These are phyloP conservation scores for Pachydiplax longipennis DNA, from an alignment of 2,888 invertebrate genomes.

Conservation along the genomic window DNA sequence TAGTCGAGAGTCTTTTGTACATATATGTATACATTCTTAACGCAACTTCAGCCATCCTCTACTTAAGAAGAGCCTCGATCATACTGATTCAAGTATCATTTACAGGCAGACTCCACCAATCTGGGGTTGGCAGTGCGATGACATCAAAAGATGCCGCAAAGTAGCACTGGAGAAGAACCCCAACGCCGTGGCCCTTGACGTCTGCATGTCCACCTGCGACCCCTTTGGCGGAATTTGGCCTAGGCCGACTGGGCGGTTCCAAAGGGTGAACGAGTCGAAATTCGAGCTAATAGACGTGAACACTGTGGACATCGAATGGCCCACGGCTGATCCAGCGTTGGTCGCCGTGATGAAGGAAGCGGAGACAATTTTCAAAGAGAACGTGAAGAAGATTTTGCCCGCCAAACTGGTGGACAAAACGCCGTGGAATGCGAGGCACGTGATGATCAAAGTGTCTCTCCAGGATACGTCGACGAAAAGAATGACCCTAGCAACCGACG, in stretches of 20 bases:
- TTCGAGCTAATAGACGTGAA: constrained; percentile 64
- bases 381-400: neutral
- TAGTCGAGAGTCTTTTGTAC: too few species aligned
- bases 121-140: constrained; percentile 15
- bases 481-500: constrained; percentile 73
- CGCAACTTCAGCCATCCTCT: too few species aligned
- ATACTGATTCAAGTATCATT: neutral
- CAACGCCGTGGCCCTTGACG: constrained; percentile 52
- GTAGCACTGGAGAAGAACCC: constrained; percentile 7
- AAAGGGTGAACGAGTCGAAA: constrained; percentile 62
- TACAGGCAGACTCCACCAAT: neutral
- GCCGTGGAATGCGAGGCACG: neutral
- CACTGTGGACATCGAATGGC: constrained; percentile 62
- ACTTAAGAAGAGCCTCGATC: too few species aligned
- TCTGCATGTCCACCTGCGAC: constrained; percentile 49
- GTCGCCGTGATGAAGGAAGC: neutral
- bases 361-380: neutral
- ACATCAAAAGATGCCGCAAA: neutral
- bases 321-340: neutral
- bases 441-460: neutral
- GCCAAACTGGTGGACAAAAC: neutral
- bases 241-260: constrained; percentile 68
- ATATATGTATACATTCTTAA: too few species aligned
- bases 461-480: neutral
- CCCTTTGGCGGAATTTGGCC: constrained; percentile 66